phyloP scores from a whole-genome alignment of 2,797 vertebrate species.

The Austrolebias charrua region DNA sequence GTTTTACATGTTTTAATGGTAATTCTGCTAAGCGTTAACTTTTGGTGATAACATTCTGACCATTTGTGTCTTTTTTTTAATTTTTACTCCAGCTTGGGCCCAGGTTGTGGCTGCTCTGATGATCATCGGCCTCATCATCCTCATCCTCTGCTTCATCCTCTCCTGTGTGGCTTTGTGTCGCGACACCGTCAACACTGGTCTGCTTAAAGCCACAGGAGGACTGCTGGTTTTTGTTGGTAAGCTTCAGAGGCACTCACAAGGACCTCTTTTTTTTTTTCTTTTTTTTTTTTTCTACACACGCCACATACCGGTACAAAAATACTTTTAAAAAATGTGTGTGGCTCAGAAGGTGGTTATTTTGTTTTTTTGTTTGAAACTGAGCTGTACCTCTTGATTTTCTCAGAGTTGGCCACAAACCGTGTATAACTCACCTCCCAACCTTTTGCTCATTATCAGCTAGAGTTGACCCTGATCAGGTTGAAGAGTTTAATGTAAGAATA shows the following conservation, averaged over 20 bases:
- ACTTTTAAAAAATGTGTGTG: background rate
- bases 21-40: too few species aligned
- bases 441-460: too few species aligned
- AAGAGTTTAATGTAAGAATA: too few species aligned
- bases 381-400: background rate
- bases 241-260: slow-evolving; percentile 36
- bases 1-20: too few species aligned
- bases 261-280: too few species aligned
- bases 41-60: too few species aligned
- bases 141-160: slow-evolving; percentile 89
- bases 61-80: slow-evolving; percentile 9
- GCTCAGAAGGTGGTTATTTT: background rate
- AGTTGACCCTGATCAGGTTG: too few species aligned
- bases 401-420: too few species aligned
- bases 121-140: slow-evolving; percentile 90
- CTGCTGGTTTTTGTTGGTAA: slow-evolving; percentile 89
- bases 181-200: slow-evolving; percentile 61
- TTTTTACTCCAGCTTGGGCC: slow-evolving; percentile 83
- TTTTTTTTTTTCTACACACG: too few species aligned
- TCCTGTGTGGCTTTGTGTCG: slow-evolving; percentile 82
- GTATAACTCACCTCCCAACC: too few species aligned
- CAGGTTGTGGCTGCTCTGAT: slow-evolving; percentile 90
- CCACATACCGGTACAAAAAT: too few species aligned
- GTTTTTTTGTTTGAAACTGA: background rate
- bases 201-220: slow-evolving; percentile 78